Evolutionary conservation across 2,888 invertebrate genomes (phyloP), one percentile per base, ranked within the genome.

Genomic region (Germaria angustata): DNA sequence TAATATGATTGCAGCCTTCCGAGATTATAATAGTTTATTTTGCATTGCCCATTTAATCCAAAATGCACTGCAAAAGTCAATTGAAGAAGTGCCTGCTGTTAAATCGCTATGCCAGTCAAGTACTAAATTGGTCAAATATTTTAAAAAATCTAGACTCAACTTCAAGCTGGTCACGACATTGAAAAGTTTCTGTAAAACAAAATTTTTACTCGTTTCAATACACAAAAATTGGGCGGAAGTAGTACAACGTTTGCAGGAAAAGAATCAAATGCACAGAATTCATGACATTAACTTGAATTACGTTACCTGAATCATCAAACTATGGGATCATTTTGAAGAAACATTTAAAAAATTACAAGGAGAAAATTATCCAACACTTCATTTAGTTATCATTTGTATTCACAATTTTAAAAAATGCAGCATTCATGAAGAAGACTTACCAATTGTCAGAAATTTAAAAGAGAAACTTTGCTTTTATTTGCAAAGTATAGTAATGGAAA

Each of bases 21-120:
- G 36, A 13, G 20, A 51, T 2, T 41, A 46, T 34, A 51, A 80
- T 15, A 78, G 73, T 32, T 59, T 84, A 39, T 55, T 39, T 49
- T 85, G 84, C 22, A 55, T 84, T 41, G 65, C 71, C 20, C 77
- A 81, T 46, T 57, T 85, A 51, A 41, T 82, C 36, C 51, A 84
- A 15, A 79, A 75, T 46, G n/a, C 71, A 17, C 8, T 84, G 13
- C 61, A 81, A 34, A 79, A 83, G 51, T 73, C 80, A 7, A 61
- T 80, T 15, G 34, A 49, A n/a, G 53, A 78, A 24, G 65, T 82
- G n/a, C 7, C 55, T 17, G 82, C 63, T 24, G 24, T 82, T 24
- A 44, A 7, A 13, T 44, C 79, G n/a, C 24, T 84, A 5, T 68
- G 51, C 15, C n/a, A 69, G 9, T 8, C 15, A 9, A 41, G 75